Evolutionary conservation across 1,140 invertebrate genomes (phyloP).

Genomic region (Apis florea): DNA sequence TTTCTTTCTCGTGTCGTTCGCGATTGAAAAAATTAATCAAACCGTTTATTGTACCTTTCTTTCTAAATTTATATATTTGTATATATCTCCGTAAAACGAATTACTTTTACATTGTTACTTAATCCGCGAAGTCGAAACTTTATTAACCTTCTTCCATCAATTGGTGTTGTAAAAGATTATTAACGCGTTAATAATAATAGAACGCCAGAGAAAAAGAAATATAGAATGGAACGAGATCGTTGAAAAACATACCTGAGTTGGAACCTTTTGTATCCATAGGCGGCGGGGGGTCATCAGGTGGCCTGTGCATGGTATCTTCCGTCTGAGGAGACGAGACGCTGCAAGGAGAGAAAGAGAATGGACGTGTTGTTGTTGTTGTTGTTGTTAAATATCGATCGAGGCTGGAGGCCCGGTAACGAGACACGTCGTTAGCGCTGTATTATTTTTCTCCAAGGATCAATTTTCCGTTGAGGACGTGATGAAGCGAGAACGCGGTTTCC

Average conservation of each 20-base stretch:
- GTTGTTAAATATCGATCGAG: constrained; percentile 25
- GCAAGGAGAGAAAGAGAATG: constrained; percentile 66
- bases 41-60: no score
- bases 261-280: constrained; percentile 88
- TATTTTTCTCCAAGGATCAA: constrained; percentile 22
- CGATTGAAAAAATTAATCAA: background rate
- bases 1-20: background rate
- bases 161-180: no score
- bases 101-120: no score
- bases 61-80: no score
- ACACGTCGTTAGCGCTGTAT: constrained; percentile 27
- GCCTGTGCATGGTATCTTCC: constrained; percentile 87
- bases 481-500: background rate
- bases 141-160: no score
- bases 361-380: constrained; percentile 12
- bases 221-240: background rate
- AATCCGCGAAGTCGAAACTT: no score
- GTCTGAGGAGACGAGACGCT: constrained; percentile 86
- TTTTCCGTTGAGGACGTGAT: background rate
- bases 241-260: constrained; percentile 81
- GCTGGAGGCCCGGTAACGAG: background rate
- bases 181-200: no score
- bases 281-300: constrained; percentile 87
- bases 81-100: no score
- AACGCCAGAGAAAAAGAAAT: background rate